A percentile compares a stretch with the other conserved stretches of the same genome.
Evolutionary conservation across 2,888 invertebrate genomes (phyloP).

Genomic region (Cosmorhoe ocellata): DNA sequence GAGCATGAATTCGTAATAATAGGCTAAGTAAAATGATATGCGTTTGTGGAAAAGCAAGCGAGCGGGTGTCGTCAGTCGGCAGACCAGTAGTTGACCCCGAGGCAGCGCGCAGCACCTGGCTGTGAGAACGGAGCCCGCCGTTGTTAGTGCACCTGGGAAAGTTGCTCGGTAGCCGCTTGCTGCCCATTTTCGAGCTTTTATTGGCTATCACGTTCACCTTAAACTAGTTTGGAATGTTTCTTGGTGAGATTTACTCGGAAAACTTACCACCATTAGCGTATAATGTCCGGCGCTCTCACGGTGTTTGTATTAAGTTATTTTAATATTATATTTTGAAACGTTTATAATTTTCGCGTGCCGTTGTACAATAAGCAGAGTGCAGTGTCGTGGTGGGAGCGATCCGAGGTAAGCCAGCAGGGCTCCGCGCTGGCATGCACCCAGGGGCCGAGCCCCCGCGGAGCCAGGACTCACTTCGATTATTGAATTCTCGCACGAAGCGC

Average conservation of each 20-base stretch:
- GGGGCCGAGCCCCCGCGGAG: constrained; percentile 63
- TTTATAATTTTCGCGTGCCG: constrained; percentile 65
- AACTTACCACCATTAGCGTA: constrained; percentile 34
- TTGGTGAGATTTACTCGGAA: constrained; percentile 58
- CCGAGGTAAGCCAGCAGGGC: constrained; percentile 52
- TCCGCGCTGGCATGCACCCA: constrained; percentile 53
- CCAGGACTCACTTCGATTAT: constrained; percentile 51
- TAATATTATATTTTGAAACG: constrained; percentile 29
- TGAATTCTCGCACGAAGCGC: constrained; percentile 70
- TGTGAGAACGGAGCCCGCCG: constrained; percentile 56
- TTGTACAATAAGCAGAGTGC: constrained; percentile 62
- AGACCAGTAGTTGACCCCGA: constrained; percentile 53
- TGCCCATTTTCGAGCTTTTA: constrained; percentile 73
- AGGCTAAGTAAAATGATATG: constrained; percentile 30
- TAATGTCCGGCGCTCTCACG: constrained; percentile 67
- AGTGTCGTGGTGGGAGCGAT: constrained; percentile 55
- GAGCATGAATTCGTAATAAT: constrained; percentile 33
- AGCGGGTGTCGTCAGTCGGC: constrained; percentile 25
- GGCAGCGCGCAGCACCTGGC: constrained; percentile 44
- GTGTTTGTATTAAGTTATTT: constrained; percentile 47
- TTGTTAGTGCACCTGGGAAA: constrained; percentile 69
- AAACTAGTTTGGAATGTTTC: constrained; percentile 72
- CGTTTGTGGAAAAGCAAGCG: constrained; percentile 28
- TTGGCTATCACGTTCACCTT: constrained; percentile 72
- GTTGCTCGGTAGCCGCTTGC: constrained; percentile 64